Base-by-base conservation (phyloP, 2,797 vertebrate species). In the Cercopithecus petaurista region DNA sequence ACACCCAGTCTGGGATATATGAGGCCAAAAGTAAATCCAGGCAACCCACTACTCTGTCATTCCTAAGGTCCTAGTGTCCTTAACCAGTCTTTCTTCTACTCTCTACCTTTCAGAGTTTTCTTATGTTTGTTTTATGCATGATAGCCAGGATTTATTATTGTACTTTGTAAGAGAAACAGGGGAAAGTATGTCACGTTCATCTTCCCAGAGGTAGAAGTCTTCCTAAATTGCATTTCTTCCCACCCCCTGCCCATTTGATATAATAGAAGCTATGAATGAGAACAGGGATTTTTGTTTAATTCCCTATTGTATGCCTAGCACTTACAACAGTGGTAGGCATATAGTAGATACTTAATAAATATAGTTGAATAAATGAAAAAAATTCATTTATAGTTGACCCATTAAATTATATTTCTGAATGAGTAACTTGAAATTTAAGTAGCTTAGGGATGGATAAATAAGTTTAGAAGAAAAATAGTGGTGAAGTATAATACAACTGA, bases 401-500 rank as follows among this genome's bases (percentile, higher is more conserved):
- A 76, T 76, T 50, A 64, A 10, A 61, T 46, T 76, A 59, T 50
- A 26, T 26, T 87, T 86, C 90, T 70, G 36, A 81, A 92, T 80
- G 28, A 93, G 36, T 67, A 30, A 90, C 59, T n/a, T 90, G 43
- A 93, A 84, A 72, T 95, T 75, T 39, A 91, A 87, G 57, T 82
- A 88, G 33, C 12, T 64, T 90, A 90, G 28, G 67, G 21, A 92
- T 13, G 13, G 61, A 90, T 67, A 39, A 82, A 41, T 76, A 57
- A 15, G 2, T 90, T 39, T 77, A 28, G 26, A 76, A 57, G 82
- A 76, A 80, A 86, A 28, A 59, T 48, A 76, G n/a, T 64, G 64
- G 83, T 41, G 89, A 41, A 85, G 50, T 46, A 73, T 80, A 12
- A 86, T n/a, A 64, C 7, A 92, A 80, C 17, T 46, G 75, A 75